Evolutionary conservation across 1,140 invertebrate genomes (phyloP).

Genomic region (Lanistes nyassanus): DNA sequence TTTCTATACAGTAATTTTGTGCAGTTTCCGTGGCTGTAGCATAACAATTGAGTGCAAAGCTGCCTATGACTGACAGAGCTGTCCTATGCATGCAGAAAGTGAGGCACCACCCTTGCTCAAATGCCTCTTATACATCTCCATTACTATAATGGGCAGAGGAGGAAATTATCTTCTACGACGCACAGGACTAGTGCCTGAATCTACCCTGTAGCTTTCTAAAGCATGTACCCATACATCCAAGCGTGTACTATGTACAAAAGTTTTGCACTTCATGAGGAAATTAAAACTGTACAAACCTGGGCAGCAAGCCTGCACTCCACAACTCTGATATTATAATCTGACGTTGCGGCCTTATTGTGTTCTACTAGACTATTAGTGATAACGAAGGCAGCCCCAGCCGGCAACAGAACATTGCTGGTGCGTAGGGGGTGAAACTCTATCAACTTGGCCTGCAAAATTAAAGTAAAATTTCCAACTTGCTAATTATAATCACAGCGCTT

Average conservation of each 20-base stretch:
- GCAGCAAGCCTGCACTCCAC: slow-evolving; percentile 92
- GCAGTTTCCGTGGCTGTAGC: too few species aligned
- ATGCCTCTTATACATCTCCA: too few species aligned
- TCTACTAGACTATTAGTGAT: slow-evolving; percentile 91
- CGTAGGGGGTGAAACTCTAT: slow-evolving; percentile 94
- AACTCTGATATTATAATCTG: slow-evolving; percentile 91
- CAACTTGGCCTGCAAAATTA: slow-evolving; percentile 69
- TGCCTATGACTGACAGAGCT: too few species aligned
- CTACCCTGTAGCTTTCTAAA: too few species aligned
- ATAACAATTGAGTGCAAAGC: too few species aligned
- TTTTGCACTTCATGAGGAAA: not conserved
- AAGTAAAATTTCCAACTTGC: not conserved
- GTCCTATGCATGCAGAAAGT: too few species aligned
- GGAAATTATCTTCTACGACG: too few species aligned
- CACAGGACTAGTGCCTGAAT: too few species aligned
- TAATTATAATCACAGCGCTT: not conserved
- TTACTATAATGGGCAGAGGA: too few species aligned
- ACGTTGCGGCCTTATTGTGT: slow-evolving; percentile 92
- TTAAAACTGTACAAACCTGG: slow-evolving; percentile 67
- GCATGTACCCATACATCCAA: not conserved
- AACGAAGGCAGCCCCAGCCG: slow-evolving; percentile 86
- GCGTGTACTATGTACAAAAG: not conserved
- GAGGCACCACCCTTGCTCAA: too few species aligned
- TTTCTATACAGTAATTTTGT: too few species aligned
- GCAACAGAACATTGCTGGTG: slow-evolving; percentile 81